Percentiles rank a stretch among this genome's conserved stretches.
Evolutionary conservation across 2,797 vertebrate species (phyloP).

Genomic region (Coreius guichenoti): DNA sequence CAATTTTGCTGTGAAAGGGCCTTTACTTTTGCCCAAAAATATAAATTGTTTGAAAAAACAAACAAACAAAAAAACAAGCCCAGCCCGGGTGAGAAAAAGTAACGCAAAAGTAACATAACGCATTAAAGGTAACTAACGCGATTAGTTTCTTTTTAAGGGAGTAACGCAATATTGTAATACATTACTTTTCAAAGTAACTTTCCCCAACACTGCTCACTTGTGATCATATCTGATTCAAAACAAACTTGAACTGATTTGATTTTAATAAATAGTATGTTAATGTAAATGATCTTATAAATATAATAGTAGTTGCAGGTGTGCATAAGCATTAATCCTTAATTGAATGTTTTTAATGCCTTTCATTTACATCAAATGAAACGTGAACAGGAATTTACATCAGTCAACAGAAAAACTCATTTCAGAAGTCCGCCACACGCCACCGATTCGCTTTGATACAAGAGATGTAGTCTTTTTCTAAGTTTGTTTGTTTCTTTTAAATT

Average conservation of each 20-base stretch:
- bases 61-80: no score
- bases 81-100: no score
- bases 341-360: no score
- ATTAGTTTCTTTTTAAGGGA: no score
- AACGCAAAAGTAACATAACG: no score
- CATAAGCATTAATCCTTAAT: not conserved
- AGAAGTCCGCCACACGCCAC: not conserved
- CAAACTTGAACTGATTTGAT: not conserved
- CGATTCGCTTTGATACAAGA: not conserved
- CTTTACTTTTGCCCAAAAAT: no score
- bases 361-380: not conserved
- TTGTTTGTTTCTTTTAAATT: constrained; percentile 18
- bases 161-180: no score
- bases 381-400: not conserved
- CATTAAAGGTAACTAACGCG: no score
- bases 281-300: not conserved
- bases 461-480: not conserved
- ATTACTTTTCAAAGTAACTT: no score
- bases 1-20: no score
- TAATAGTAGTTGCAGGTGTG: not conserved
- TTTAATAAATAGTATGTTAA: not conserved
- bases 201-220: not conserved
- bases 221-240: not conserved
- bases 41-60: no score
- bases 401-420: not conserved